Evolutionary conservation across 2,113 vertebrate species (phyloP).

Genomic region (Taurulus bubalis): DNA sequence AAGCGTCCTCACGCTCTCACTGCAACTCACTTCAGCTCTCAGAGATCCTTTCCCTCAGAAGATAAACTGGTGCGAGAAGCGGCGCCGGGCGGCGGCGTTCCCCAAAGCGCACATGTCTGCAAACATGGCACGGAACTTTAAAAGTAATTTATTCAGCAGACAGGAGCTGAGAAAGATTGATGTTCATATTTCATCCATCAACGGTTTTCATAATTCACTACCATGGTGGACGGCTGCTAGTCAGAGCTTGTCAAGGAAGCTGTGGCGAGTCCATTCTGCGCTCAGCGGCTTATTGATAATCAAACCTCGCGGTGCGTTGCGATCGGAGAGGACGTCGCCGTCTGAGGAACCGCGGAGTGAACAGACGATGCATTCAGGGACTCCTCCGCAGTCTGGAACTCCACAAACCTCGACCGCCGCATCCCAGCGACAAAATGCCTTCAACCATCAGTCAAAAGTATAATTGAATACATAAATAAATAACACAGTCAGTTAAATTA

Average conservation of each 20-base stretch:
- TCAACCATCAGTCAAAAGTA: constrained; percentile 5
- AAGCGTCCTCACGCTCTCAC: not conserved
- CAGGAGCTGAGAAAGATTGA: constrained; percentile 73
- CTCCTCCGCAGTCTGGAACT: not conserved
- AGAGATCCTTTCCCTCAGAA: constrained; percentile 11
- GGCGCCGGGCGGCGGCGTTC: not conserved
- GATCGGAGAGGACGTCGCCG: constrained; percentile 15
- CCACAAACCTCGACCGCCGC: not conserved
- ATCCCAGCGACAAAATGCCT: not conserved
- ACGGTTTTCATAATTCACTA: constrained; percentile 72
- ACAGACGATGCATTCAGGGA: too few species aligned
- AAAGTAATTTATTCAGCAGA: constrained; percentile 75
- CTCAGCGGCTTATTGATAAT: constrained; percentile 60
- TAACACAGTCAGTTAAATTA: constrained; percentile 17
- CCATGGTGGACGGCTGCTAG: constrained; percentile 55
- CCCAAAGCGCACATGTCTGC: constrained; percentile 45
- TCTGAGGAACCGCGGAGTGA: constrained; percentile 7
- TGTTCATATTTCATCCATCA: constrained; percentile 79
- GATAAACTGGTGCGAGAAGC: constrained; percentile 4
- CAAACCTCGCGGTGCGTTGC: constrained; percentile 30
- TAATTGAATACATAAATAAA: constrained; percentile 36
- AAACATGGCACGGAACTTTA: constrained; percentile 64
- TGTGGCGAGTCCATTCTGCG: constrained; percentile 46
- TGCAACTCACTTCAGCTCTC: constrained; percentile 29
- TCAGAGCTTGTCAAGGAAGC: constrained; percentile 66